These are phyloP conservation scores for Epinotia nisella DNA, from an alignment of 2,888 invertebrate genomes.

Conservation along the genomic window DNA sequence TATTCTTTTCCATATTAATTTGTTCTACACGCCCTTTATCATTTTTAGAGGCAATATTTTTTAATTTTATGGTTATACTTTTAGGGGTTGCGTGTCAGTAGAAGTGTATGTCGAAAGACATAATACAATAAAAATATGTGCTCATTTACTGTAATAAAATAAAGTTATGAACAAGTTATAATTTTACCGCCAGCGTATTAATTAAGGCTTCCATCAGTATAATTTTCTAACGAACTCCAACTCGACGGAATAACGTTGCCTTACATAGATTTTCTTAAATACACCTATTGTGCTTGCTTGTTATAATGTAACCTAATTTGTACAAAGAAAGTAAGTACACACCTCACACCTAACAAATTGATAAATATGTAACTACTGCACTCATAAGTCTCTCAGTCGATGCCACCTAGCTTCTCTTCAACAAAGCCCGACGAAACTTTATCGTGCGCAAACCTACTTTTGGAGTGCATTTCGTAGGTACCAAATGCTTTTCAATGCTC, in stretches of 20 bases:
- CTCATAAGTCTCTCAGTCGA: slow-evolving; percentile 2
- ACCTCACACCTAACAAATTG: background rate
- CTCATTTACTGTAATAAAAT: background rate
- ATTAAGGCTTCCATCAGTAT: too few species aligned
- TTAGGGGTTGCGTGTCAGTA: background rate
- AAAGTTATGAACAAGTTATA: background rate
- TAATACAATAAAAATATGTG: background rate
- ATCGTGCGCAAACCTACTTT: slow-evolving; percentile 1
- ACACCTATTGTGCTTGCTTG: too few species aligned
- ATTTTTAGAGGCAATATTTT: slow-evolving; percentile 41
- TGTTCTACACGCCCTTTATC: slow-evolving; percentile 39
- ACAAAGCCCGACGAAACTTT: slow-evolving; percentile 12
- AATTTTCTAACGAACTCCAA: too few species aligned
- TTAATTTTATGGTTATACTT: slow-evolving; percentile 36
- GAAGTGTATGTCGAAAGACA: slow-evolving; percentile 3
- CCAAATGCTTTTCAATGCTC: slow-evolving; percentile 8
- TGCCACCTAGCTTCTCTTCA: background rate
- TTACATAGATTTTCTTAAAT: too few species aligned
- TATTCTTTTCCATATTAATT: slow-evolving; percentile 45
- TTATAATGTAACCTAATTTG: background rate
- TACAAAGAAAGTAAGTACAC: background rate
- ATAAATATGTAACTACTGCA: background rate
- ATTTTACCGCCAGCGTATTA: too few species aligned
- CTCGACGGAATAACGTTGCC: too few species aligned
- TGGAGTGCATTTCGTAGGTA: slow-evolving; percentile 10